Evolutionary conservation across 2,113 vertebrate species (phyloP), one percentile per base, ranked within the genome.

Genomic region (Haemorhous mexicanus): DNA sequence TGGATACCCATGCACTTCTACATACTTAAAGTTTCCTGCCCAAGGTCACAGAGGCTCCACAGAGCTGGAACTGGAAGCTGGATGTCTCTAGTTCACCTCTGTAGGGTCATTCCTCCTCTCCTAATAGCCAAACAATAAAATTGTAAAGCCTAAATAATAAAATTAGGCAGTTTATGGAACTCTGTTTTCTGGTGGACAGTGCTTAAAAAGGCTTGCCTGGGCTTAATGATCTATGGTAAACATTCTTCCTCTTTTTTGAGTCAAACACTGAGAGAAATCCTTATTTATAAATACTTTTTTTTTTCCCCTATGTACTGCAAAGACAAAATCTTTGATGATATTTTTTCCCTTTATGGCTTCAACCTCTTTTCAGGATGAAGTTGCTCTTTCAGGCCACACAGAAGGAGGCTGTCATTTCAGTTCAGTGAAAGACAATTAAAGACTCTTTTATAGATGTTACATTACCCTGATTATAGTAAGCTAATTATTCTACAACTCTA

Each of bases 401-500:
- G 89, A 23, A 91, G 77, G 80, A 56, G 56, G 53, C 90, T 50
- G 95, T 96, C 92, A 94, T 94, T 89, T 94, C 90, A 87, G 88
- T 93, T 95, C 88, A 93, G 27, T 63, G 66, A 87, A 68, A 88
- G 44, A 94, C 72, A 94, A 90, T 89, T 91, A 93, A 93, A 81
- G 79, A 82, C 85, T 87, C 83, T 93, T 85, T 96, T 94, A 87
- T 83, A 94, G 88, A 93, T 83, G 78, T 61, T 90, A 77, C 68
- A 56, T 88, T 94, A 82, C 85, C 59, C 82, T 84, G 76, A 86
- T 96, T 94, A 95, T 92, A 88, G 74, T 94, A 91, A 96, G 43
- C 64, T 74, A 91, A 80, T 87, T 96, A 95, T 94, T 95, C 85
- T 93, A 73, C 93, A 59, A 89, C 90, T 91, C 91, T 91, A 95